Evolutionary conservation across 1,140 invertebrate species (phyloP).

Genomic region (Papilio polyxenes): DNA sequence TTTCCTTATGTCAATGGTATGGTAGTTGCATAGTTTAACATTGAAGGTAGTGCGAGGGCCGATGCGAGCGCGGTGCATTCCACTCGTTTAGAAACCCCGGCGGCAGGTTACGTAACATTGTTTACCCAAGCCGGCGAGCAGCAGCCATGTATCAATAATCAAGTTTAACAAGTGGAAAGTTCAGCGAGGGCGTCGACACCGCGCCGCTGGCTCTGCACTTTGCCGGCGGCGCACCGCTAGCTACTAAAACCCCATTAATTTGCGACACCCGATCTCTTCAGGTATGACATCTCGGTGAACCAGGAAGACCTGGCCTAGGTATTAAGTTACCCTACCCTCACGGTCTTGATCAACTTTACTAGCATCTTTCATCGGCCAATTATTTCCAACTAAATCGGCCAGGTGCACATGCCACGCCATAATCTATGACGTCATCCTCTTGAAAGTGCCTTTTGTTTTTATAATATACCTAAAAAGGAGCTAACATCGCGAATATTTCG

Average conservation of each 20-base stretch:
- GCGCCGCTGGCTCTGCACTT: constrained; percentile 53
- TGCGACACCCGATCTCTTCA: constrained; percentile 58
- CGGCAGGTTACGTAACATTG: constrained; percentile 54
- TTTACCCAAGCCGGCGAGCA: constrained; percentile 49
- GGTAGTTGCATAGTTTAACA: neutral
- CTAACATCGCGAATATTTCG: constrained; percentile 40
- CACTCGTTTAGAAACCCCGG: constrained; percentile 51
- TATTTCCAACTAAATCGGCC: constrained; percentile 24
- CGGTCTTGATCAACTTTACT: constrained; percentile 22
- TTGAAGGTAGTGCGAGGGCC: neutral
- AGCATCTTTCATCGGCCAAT: constrained; percentile 22
- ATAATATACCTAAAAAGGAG: constrained; percentile 39
- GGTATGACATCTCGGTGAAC: constrained; percentile 47
- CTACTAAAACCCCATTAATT: constrained; percentile 67
- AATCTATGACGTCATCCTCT: constrained; percentile 26
- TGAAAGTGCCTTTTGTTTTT: constrained; percentile 30
- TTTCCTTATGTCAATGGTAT: neutral
- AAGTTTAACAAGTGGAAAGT: constrained; percentile 77
- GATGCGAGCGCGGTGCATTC: constrained; percentile 19
- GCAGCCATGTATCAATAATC: constrained; percentile 71
- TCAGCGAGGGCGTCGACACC: constrained; percentile 70
- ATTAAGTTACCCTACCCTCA: constrained; percentile 47
- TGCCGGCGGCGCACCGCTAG: constrained; percentile 61
- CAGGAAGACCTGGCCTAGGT: constrained; percentile 54
- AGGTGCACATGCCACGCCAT: constrained; percentile 15